Percentiles rank a stretch among this genome's conserved stretches.
Evolutionary conservation across 2,113 vertebrate species (phyloP).

Genomic region (Otus sunia): DNA sequence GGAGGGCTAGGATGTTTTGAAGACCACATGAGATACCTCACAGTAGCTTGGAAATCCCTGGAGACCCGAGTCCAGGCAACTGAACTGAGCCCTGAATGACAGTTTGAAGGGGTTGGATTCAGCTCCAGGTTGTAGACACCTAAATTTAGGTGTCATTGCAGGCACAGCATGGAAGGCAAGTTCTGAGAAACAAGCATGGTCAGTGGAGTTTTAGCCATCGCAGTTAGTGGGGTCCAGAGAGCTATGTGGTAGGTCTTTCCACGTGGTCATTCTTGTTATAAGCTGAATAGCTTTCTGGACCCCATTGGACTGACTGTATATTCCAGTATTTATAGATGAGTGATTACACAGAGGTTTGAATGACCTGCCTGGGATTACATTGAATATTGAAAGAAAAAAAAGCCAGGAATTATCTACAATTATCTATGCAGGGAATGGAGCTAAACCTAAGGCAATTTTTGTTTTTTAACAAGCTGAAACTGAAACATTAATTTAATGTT

Average conservation of each 20-base stretch:
- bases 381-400: neutral
- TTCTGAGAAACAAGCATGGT: neutral
- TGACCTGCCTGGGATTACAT: neutral
- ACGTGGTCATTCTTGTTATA: fast-evolving
- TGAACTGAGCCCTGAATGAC: neutral
- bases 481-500: neutral
- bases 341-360: neutral
- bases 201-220: neutral
- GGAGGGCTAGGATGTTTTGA: neutral
- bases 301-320: neutral
- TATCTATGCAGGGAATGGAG: neutral
- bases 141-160: neutral
- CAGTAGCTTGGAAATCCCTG: neutral
- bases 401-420: neutral
- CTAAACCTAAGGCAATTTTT: neutral
- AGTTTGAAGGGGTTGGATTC: neutral
- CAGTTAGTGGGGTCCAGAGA: neutral
- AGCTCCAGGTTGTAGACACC: neutral
- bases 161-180: neutral
- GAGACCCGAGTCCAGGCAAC: neutral
- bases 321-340: neutral
- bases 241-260: neutral
- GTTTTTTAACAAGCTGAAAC: neutral
- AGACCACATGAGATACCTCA: neutral
- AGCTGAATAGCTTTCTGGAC: neutral